Conservation (phyloP, 1,140 invertebrate species). For the Nasonia vitripennis region DNA sequence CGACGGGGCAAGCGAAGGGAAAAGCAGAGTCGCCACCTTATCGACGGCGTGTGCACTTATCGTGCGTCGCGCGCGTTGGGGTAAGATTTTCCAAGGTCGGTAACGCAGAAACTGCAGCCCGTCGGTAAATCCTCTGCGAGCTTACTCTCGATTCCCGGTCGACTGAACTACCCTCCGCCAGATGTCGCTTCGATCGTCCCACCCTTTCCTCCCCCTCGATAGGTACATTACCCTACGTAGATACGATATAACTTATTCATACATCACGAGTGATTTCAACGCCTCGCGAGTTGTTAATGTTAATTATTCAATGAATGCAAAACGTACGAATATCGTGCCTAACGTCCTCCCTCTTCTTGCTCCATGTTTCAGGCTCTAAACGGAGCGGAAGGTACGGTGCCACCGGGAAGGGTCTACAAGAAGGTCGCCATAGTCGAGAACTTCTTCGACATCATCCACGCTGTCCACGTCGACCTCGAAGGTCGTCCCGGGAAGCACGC, state of each 20-base stretch:
- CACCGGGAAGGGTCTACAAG: constrained; percentile 83
- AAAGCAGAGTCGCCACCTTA: constrained; percentile 35
- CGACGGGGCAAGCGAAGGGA: not conserved
- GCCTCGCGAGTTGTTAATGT: not conserved
- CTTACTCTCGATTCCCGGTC: not conserved
- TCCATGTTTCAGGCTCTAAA: constrained; percentile 69
- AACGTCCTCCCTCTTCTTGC: constrained; percentile 55
- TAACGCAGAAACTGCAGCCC: constrained; percentile 38
- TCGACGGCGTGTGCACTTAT: constrained; percentile 24
- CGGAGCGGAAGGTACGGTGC: constrained; percentile 72
- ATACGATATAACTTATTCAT: not conserved
- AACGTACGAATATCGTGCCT: not conserved
- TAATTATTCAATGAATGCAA: not conserved
- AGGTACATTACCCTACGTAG: not conserved
- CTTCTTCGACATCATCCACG: constrained; percentile 98
- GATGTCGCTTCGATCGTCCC: not conserved
- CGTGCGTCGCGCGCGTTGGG: not conserved
- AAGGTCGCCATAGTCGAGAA: constrained; percentile 97
- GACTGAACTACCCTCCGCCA: not conserved
- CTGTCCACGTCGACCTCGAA: constrained; percentile 93
- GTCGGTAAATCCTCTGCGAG: not conserved
- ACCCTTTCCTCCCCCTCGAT: not conserved
- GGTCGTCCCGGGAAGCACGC: constrained; percentile 94
- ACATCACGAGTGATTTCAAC: not conserved
- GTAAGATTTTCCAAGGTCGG: constrained; percentile 38